Evolutionary conservation across 2,113 vertebrate genomes (phyloP).

Genomic region (Oncorhynchus gorbuscha): DNA sequence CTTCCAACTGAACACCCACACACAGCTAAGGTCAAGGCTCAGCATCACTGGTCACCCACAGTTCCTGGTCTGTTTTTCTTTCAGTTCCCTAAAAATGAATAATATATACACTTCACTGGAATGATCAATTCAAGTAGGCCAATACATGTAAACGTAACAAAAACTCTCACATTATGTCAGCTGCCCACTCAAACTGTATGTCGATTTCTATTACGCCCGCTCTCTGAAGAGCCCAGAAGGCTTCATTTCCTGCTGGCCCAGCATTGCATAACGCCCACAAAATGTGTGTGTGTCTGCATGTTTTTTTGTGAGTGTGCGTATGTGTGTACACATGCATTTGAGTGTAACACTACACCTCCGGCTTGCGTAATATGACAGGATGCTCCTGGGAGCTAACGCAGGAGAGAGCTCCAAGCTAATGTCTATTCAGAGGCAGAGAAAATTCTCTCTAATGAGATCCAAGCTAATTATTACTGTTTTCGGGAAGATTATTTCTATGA

Average conservation of each 20-base stretch:
- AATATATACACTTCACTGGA: neutral
- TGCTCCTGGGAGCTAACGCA: neutral
- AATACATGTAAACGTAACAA: neutral
- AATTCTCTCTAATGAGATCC: too few relatives aligned
- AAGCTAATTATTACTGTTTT: too few relatives aligned
- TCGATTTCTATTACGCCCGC: neutral
- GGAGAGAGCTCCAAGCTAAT: neutral
- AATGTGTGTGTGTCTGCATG: neutral
- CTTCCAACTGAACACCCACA: neutral
- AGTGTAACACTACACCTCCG: neutral
- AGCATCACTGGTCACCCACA: neutral
- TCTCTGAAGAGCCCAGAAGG: neutral
- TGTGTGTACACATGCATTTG: neutral
- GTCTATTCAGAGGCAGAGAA: neutral
- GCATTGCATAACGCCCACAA: neutral
- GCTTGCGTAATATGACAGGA: neutral
- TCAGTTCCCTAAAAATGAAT: neutral
- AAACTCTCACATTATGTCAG: neutral
- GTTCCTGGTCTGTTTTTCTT: neutral
- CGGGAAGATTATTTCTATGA: too few relatives aligned
- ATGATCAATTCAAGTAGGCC: neutral
- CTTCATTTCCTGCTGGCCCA: neutral
- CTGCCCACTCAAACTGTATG: neutral
- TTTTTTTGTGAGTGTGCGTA: neutral
- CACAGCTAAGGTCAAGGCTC: neutral